These are phyloP conservation scores for Kryptolebias marmoratus DNA, from an alignment of 2,113 vertebrate species.

Conservation along the genomic window DNA sequence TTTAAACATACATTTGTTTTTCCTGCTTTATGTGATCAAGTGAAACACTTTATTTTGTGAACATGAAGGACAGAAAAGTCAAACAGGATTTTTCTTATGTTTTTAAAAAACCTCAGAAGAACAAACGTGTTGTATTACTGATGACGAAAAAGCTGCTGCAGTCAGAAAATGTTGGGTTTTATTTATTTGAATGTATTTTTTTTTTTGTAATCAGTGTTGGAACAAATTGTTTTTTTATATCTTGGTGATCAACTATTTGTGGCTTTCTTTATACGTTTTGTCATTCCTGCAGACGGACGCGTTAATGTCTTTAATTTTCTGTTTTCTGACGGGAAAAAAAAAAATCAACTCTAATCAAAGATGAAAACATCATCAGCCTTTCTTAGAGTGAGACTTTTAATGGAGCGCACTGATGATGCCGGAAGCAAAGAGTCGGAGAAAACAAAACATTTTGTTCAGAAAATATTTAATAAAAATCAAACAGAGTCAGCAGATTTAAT, in stretches of 20 bases:
- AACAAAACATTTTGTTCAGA: neutral
- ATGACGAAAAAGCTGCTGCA: neutral
- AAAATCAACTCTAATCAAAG: slow-evolving; percentile 3
- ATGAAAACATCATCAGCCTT: neutral
- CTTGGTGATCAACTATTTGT: slow-evolving; percentile 10
- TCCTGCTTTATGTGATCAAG: slow-evolving; percentile 1
- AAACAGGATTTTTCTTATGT: slow-evolving; percentile 7
- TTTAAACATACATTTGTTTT: neutral
- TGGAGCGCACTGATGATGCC: no score
- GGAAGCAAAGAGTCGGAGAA: no score
- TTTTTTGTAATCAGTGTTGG: neutral
- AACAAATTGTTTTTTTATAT: neutral
- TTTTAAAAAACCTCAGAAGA: no score
- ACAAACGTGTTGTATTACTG: no score
- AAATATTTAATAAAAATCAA: slow-evolving; percentile 44
- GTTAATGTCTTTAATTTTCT: slow-evolving; percentile 2
- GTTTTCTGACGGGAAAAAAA: neutral
- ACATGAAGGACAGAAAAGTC: neutral
- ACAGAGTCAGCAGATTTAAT: neutral
- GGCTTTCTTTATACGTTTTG: neutral
- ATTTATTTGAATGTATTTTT: neutral
- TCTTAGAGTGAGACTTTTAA: slow-evolving; percentile 2
- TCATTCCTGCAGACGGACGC: neutral
- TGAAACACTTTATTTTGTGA: neutral
- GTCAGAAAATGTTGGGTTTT: neutral